Percentiles rank a stretch among this genome's conserved stretches.
Conservation (phyloP, 2,888 invertebrate species). For the Thereva unica region DNA sequence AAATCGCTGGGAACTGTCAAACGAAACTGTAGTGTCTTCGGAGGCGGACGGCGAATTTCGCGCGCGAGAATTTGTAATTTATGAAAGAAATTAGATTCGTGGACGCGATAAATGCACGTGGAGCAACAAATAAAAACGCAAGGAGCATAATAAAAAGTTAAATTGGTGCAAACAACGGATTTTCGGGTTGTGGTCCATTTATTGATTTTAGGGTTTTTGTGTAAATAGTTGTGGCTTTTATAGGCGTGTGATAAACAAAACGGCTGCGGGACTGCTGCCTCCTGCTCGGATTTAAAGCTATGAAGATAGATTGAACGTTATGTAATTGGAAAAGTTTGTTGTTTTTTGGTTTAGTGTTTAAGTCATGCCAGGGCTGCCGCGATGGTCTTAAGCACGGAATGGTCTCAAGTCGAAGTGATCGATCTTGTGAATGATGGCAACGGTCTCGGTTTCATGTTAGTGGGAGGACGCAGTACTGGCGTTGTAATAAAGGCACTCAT, state of each 20-base stretch:
- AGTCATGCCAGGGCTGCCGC: conserved; percentile 38
- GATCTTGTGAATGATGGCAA: conserved; percentile 97
- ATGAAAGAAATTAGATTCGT: too few species aligned
- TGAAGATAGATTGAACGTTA: too few species aligned
- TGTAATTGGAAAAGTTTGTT: not conserved
- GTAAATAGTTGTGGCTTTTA: conserved; percentile 23
- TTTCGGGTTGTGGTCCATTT: not conserved
- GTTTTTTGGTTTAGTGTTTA: not conserved
- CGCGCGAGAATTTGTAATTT: too few species aligned
- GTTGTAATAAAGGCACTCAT: conserved; percentile 98
- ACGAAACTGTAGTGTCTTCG: conserved; percentile 9
- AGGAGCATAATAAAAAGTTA: too few species aligned
- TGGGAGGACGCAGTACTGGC: conserved; percentile 96
- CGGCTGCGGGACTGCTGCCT: not conserved
- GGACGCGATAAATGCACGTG: too few species aligned
- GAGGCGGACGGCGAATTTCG: too few species aligned
- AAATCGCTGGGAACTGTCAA: conserved; percentile 17
- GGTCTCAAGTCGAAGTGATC: conserved; percentile 99
- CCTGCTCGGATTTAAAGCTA: too few species aligned
- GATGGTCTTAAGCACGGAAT: conserved; percentile 95
- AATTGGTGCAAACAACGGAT: too few species aligned
- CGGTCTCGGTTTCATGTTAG: conserved; percentile 97
- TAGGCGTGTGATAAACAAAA: conserved; percentile 18
- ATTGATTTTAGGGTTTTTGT: conserved; percentile 27
- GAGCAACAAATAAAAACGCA: too few species aligned